These are phyloP conservation scores for Bubo blakistoni DNA, from an alignment of 2,113 vertebrate genomes.

Conservation along the genomic window DNA sequence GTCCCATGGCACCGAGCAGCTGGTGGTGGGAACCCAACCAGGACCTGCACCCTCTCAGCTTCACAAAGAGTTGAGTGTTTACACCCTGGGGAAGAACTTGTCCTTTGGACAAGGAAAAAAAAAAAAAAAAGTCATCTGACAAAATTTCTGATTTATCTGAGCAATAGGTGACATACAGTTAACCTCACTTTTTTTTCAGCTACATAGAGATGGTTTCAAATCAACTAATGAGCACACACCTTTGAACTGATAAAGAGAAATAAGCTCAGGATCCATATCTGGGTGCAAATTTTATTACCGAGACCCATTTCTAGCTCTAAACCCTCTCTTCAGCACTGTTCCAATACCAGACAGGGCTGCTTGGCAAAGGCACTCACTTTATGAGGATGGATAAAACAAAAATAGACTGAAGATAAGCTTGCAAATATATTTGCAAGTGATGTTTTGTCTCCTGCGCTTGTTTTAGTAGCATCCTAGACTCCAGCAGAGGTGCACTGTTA, in stretches of 20 bases:
- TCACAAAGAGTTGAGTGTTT: neutral
- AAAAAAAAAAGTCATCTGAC: neutral
- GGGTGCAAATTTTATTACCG: no score
- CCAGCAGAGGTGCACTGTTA: neutral
- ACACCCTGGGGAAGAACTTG: neutral
- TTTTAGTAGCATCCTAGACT: neutral
- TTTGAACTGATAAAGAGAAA: neutral
- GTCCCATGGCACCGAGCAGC: fast-evolving
- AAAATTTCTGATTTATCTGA: neutral
- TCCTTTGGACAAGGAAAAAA: neutral
- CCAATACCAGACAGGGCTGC: neutral
- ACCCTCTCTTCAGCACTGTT: no score
- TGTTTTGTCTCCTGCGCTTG: neutral
- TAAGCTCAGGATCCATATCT: neutral
- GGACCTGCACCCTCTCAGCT: neutral
- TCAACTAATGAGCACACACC: fast-evolving
- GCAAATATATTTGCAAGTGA: neutral
- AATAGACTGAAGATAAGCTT: neutral
- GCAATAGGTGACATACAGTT: neutral
- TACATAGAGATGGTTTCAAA: neutral
- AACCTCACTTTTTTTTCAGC: neutral
- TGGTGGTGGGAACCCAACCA: fast-evolving
- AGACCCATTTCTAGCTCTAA: neutral
- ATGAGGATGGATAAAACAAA: neutral
- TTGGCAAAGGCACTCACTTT: neutral